Evolutionary conservation across 2,797 vertebrate genomes (phyloP).

Genomic region (Periparus ater): DNA sequence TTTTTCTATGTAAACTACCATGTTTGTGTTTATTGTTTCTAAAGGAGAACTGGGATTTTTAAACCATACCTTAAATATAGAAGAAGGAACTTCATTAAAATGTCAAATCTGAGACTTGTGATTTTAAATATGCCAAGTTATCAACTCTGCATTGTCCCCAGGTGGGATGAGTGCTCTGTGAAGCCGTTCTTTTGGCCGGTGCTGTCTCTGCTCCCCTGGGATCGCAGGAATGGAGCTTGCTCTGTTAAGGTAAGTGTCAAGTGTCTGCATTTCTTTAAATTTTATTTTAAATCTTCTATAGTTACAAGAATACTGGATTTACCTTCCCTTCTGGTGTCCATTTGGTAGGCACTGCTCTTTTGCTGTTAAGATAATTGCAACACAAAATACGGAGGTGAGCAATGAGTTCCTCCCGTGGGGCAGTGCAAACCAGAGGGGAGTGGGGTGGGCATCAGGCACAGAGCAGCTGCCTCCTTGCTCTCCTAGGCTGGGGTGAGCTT

Average conservation of each 20-base stretch:
- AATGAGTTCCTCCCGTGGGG: accelerated
- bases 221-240: background rate
- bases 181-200: background rate
- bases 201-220: background rate
- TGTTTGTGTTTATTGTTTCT: background rate
- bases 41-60: background rate
- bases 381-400: accelerated
- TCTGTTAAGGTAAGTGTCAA: background rate
- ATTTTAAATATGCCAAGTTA: background rate
- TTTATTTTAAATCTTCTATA: background rate
- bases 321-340: background rate
- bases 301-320: background rate
- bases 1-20: background rate
- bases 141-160: accelerated
- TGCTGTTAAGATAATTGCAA: background rate
- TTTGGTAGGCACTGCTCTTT: background rate
- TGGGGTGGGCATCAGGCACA: background rate
- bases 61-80: background rate
- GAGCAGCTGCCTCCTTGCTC: background rate
- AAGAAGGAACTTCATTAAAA: background rate
- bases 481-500: background rate
- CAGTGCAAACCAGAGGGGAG: background rate
- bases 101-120: background rate
- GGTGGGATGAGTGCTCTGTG: accelerated
- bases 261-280: background rate